These are phyloP conservation scores for Latrodectus geometricus DNA, from an alignment of 1,140 invertebrate genomes.

Conservation along the genomic window DNA sequence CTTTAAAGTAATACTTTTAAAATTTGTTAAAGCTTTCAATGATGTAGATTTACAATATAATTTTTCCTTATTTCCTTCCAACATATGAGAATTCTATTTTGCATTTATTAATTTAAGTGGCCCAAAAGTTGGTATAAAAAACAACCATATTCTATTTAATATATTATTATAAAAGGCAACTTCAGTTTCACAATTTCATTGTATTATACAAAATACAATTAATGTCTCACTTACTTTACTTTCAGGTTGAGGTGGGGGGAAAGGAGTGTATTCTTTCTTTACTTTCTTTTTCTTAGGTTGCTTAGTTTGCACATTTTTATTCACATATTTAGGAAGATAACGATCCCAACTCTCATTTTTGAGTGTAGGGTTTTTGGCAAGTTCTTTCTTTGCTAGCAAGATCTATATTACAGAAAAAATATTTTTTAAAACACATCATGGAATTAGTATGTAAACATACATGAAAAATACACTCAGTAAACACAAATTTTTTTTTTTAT, in stretches of 20 bases:
- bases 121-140: no score
- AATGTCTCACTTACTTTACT: constrained; percentile 77
- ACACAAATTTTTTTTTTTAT: neutral
- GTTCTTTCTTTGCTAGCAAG: constrained; percentile 96
- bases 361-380: constrained; percentile 90
- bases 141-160: no score
- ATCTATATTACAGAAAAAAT: constrained; percentile 69
- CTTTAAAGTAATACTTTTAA: no score
- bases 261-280: constrained; percentile 94
- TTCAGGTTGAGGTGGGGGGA: constrained; percentile 92
- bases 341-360: constrained; percentile 97
- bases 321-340: constrained; percentile 96
- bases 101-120: no score
- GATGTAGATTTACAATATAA: no score
- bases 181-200: no score
- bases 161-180: no score
- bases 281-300: constrained; percentile 82
- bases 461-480: neutral
- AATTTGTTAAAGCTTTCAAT: no score
- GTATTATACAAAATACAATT: neutral
- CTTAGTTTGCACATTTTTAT: constrained; percentile 87
- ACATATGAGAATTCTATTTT: no score
- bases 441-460: neutral
- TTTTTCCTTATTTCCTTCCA: no score
- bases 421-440: neutral